Base-by-base conservation (phyloP, 2,888 invertebrate species). In the Syritta pipiens region DNA sequence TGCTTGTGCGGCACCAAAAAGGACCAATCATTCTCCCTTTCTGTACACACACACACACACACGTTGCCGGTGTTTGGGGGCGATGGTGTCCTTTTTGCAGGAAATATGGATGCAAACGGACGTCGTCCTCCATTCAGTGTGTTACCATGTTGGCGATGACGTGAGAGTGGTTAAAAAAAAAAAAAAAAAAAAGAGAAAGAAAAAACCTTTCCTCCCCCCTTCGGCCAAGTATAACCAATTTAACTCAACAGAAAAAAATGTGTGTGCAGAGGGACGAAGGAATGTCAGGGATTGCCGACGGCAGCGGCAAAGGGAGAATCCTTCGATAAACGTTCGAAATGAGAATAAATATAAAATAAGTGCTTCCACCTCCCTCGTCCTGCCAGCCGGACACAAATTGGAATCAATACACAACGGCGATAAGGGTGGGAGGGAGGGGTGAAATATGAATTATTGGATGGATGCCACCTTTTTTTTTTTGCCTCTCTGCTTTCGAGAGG, bases 311-410 rank as follows among this genome's bases (percentile, higher is more conserved):
- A 14, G n/a, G 42, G 42, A n/a, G 49, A 35, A 71, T 63, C 42
- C 62, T 63, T 65, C 76, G 71, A 65, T 77, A 71, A 77, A 65
- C 71, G 59, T 28, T 71, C 69, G 37, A 71, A 71, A 71, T 69
- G 44, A 65, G 63, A 63, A 76, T 76, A 76, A 65, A 76, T 77
- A 77, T 71, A 71, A 77, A 77, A 71, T 71, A 72, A 72, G 63
- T 67, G 62, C 17, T 55, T 9, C 42, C 30, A 26, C 30, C 17
- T 3, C 10, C 9, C 10, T 30, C 49, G 42, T 1, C 24, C 2
- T 6, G 4, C 42, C 20, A 5, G 12, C 20, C 5, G 49, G 32
- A 60, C 65, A 71, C 72, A 65, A 77, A 77, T 77, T 67, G 60
- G 72, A 77, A 72, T 77, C 77, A 77, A 77, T 77, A 67, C 49